A percentile compares a stretch with the other conserved stretches of the same genome.
phyloP scores from a whole-genome alignment of 1,140 invertebrate genomes.

The fruit fly (Drosophila melanogaster) region Release_6_plus_ISO1_MT NC_004354.4:19364501-19365000 shows the following conservation, averaged over 20 bases:
- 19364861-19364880: slow-evolving; percentile 80
- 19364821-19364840: slow-evolving; percentile 37
- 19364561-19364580: slow-evolving; percentile 55
- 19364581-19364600: slow-evolving; percentile 5
- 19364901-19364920: slow-evolving; percentile 68
- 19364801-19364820: slow-evolving; percentile 19
- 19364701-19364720: slow-evolving; percentile 64
- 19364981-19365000: slow-evolving; percentile 51
- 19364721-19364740: slow-evolving; percentile 72
- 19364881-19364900: slow-evolving; percentile 36
- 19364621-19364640: slow-evolving; percentile 2
- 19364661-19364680: slow-evolving; percentile 32
- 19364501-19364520: background rate
- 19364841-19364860: slow-evolving; percentile 50
- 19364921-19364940: slow-evolving; percentile 13
- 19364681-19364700: slow-evolving; percentile 78
- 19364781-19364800: background rate
- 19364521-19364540: background rate
- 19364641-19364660: too few species aligned
- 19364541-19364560: slow-evolving; percentile 25
- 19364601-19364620: slow-evolving; percentile 53
- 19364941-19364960: slow-evolving; percentile 55
- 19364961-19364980: slow-evolving; percentile 59
- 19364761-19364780: slow-evolving; percentile 11
- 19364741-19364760: slow-evolving; percentile 13